Percentiles rank a stretch among this genome's conserved stretches.
These are phyloP conservation scores for Coccyzus lansbergi DNA, from an alignment of 2,797 vertebrate genomes.

Conservation along the genomic window DNA sequence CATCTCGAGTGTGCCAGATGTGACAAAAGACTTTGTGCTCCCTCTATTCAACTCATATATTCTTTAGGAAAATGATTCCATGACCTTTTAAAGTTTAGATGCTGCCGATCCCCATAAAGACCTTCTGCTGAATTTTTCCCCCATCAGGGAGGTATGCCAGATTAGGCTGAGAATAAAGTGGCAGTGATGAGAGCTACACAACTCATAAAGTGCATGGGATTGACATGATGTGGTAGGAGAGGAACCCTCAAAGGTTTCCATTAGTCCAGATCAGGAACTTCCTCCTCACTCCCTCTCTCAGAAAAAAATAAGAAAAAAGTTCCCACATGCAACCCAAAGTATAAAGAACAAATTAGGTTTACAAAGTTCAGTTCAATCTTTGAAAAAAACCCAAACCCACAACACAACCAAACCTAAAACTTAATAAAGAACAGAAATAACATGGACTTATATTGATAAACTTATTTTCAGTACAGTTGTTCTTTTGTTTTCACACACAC, in stretches of 20 bases:
- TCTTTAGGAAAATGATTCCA: not conserved
- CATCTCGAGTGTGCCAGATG: not conserved
- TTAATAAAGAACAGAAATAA: not conserved
- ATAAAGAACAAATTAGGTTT: not conserved
- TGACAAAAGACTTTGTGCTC: not conserved
- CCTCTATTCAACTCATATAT: not conserved
- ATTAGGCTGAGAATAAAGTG: not conserved
- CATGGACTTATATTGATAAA: not conserved
- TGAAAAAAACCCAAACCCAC: not conserved
- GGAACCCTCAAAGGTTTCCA: not conserved
- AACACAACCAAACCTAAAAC: not conserved
- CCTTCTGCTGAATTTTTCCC: not conserved
- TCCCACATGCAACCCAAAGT: not conserved
- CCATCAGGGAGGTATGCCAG: fast-evolving
- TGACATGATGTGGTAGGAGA: not conserved
- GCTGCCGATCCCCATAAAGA: not conserved
- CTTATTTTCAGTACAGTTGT: not conserved
- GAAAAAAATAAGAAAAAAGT: not conserved
- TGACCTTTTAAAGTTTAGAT: not conserved
- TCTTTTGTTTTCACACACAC: not conserved
- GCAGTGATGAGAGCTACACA: not conserved
- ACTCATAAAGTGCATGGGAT: not conserved
- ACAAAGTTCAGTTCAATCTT: not conserved
- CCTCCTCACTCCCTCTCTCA: not conserved
- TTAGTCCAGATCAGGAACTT: not conserved